A percentile compares a stretch with the other conserved stretches of the same genome.
phyloP scores from a whole-genome alignment of 2,113 vertebrate species.

The Ptyas mucosa region DNA sequence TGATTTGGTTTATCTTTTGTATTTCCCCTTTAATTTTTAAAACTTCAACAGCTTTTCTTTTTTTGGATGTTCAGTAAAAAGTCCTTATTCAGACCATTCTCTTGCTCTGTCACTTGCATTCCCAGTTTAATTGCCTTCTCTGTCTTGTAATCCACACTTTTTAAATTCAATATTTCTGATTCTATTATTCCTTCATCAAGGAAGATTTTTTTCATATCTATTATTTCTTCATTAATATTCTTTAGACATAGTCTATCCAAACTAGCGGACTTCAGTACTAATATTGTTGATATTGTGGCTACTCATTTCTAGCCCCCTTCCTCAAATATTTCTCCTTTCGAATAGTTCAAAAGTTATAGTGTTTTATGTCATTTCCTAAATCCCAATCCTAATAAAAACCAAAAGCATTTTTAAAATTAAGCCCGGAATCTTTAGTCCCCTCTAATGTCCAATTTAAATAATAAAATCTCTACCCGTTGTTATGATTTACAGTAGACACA shows the following conservation, averaged over 20 bases:
- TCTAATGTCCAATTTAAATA: not conserved
- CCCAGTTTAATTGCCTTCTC: not conserved
- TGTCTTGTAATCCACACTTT: not conserved
- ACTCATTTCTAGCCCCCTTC: not conserved
- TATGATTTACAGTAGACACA: not conserved
- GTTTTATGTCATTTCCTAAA: not conserved
- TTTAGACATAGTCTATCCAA: not conserved
- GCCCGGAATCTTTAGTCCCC: not conserved
- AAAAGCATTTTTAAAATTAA: not conserved
- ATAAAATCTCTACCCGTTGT: not conserved
- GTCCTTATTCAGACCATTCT: not conserved
- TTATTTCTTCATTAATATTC: not conserved
- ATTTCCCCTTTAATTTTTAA: not conserved
- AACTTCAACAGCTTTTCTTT: not conserved
- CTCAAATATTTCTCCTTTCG: not conserved
- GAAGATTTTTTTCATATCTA: not conserved
- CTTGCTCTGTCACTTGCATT: not conserved
- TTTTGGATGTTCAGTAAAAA: not conserved
- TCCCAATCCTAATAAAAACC: not conserved
- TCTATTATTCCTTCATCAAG: not conserved
- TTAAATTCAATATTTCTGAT: not conserved
- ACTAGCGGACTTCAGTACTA: not conserved
- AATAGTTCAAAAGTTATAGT: not conserved
- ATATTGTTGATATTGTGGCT: not conserved
- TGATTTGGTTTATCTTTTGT: not conserved